Conservation (phyloP, 1,140 invertebrate species). For the Maniola jurtina region DNA sequence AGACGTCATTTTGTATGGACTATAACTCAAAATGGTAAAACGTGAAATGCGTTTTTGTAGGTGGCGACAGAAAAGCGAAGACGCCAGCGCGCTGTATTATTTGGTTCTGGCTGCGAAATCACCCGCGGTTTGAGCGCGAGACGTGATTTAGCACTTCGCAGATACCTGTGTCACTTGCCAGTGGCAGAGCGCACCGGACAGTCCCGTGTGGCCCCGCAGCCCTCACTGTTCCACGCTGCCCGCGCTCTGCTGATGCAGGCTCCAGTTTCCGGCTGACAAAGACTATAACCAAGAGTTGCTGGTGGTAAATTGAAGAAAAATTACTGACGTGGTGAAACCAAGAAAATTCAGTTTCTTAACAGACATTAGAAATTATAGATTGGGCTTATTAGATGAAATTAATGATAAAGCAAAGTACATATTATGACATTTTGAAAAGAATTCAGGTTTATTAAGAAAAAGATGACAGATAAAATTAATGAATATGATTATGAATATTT, state of each 20-base stretch:
- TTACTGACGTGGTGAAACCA: background rate
- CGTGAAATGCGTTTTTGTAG: constrained; percentile 39
- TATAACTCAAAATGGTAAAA: no score
- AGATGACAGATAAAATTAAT: no score
- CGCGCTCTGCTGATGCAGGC: constrained; percentile 60
- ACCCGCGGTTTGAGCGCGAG: constrained; percentile 82
- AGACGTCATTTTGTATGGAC: background rate
- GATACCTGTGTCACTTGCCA: constrained; percentile 82
- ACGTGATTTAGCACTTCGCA: constrained; percentile 81
- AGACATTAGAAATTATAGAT: background rate
- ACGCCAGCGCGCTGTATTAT: constrained; percentile 66
- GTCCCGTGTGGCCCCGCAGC: constrained; percentile 54
- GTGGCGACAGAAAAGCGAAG: constrained; percentile 73
- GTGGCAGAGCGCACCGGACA: constrained; percentile 76
- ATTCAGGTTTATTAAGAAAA: no score
- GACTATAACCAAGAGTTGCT: constrained; percentile 19
- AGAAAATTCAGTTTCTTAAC: background rate
- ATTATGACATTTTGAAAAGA: no score
- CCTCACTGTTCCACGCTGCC: constrained; percentile 59
- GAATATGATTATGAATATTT: no score
- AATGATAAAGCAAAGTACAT: background rate
- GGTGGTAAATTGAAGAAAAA: background rate
- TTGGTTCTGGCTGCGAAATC: constrained; percentile 74
- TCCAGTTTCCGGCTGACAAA: constrained; percentile 58
- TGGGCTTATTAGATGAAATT: background rate